phyloP scores from a whole-genome alignment of 2,888 invertebrate species.

The Ceramica pisi region DNA sequence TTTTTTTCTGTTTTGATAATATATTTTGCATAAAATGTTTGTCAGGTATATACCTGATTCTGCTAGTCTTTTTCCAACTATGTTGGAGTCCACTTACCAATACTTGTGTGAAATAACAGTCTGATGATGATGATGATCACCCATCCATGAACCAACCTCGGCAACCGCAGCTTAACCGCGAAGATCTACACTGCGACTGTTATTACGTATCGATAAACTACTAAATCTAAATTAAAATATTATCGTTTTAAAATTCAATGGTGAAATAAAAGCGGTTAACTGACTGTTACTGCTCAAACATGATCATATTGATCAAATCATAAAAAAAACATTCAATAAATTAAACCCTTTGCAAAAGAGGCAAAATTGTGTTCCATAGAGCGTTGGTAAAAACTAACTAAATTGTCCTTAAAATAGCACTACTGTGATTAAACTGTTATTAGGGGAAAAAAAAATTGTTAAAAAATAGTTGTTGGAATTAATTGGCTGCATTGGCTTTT shows the following conservation, averaged over 20 bases:
- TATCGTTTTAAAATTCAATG: not conserved
- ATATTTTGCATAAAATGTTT: too few species aligned
- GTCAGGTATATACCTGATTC: too few species aligned
- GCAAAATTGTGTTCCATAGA: conserved; percentile 54
- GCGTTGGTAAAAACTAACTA: conserved; percentile 32
- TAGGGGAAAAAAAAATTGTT: conserved; percentile 69
- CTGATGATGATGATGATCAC: too few species aligned
- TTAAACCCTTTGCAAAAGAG: conserved; percentile 37
- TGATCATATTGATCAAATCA: conserved; percentile 6
- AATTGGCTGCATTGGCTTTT: conserved; percentile 53
- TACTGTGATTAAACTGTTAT: conserved; percentile 74
- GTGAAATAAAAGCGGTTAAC: not conserved
- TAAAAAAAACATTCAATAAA: conserved; percentile 37
- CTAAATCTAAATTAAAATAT: not conserved
- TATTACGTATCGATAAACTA: too few species aligned
- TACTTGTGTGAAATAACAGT: too few species aligned
- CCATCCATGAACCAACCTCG: not conserved
- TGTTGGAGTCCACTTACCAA: too few species aligned
- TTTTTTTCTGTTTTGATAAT: not conserved
- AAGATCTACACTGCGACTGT: too few species aligned
- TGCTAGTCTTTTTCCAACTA: too few species aligned
- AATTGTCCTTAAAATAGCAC: conserved; percentile 56
- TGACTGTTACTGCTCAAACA: conserved; percentile 4
- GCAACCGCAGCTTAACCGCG: too few species aligned
- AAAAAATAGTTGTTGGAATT: conserved; percentile 69